Percentiles rank a stretch among this genome's conserved stretches.
These are phyloP conservation scores for Lasioglossum pauxillum DNA, from an alignment of 2,888 invertebrate genomes.

Conservation along the genomic window DNA sequence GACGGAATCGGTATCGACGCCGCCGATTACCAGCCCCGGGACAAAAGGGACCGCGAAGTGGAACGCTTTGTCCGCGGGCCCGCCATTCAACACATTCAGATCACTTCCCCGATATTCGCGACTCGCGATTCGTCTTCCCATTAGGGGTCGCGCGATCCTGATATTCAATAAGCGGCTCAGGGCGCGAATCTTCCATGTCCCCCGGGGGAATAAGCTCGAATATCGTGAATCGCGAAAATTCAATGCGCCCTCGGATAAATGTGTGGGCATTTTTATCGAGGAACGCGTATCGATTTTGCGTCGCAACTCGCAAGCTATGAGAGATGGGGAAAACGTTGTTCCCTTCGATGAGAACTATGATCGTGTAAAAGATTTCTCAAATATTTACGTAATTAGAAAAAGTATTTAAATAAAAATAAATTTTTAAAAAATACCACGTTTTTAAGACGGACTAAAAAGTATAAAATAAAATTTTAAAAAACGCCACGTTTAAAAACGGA, in stretches of 20 bases:
- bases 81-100: constrained; percentile 61
- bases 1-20: constrained; percentile 64
- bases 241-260: constrained; percentile 2
- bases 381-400: neutral
- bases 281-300: neutral
- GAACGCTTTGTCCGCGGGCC: constrained; percentile 54
- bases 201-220: constrained; percentile 30
- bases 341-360: too few relatives aligned
- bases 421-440: too few relatives aligned
- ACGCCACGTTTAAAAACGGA: too few relatives aligned
- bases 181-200: constrained; percentile 19
- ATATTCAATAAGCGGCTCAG: constrained; percentile 56
- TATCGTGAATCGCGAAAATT: neutral
- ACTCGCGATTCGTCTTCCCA: constrained; percentile 58
- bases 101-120: constrained; percentile 22
- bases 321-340: too few relatives aligned
- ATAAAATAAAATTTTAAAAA: too few relatives aligned
- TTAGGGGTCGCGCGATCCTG: constrained; percentile 53
- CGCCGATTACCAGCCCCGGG: constrained; percentile 57
- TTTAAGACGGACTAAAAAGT: too few relatives aligned
- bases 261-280: neutral
- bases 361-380: too few relatives aligned
- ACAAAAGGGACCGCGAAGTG: constrained; percentile 62
- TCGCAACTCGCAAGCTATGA: too few relatives aligned
- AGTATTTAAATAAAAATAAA: too few relatives aligned